Evolutionary conservation across 2,797 vertebrate species (phyloP), one percentile per base, ranked within the genome.

Genomic region (Poecile montanus): DNA sequence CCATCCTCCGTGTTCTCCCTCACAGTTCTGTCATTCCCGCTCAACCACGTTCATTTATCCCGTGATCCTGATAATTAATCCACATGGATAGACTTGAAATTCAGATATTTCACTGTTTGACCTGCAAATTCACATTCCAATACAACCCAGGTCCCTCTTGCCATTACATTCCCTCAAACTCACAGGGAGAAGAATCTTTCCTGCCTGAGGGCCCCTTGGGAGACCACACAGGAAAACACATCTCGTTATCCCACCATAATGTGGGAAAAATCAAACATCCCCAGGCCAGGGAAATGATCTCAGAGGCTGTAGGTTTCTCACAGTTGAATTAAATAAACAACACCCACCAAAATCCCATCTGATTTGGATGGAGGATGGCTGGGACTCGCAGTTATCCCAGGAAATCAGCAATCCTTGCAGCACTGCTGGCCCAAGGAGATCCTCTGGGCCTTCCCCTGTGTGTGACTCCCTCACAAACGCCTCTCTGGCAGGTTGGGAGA

Each of bases 281-380:
- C 27, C 16, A 4, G 48, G 79, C 67, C 68, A 67, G 60, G 63
- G 83, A 38, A 77, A 27, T 66, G 8, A 56, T 53, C 80, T 90
- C 80, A 83, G 68, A 16, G 83, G 20, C 83, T 88, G 73, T 23
- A 71, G 83, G 80, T 74, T 94, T 85, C 94, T 93, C 92, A 85
- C 1, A 47, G 60, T 5, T 79, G 34, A 63, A 44, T 77, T 63
- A 47, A 81, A 81, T 19, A 38, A 19, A 13, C 62, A 75, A 30
- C 21, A 36, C 50, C 70, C 82, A 72, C 82, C 63, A 75, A 77
- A 80, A 65, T 45, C 79, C 42, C 72, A 11, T 30, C 72, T 68
- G 32, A 0, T 15, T 4, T 34, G 83, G 58, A 9, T 21, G 16
- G 42, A 53, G 86, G 62, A 8, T 2, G 47, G 26, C 0, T 65